Percentiles rank a stretch among this genome's conserved stretches.
These are phyloP conservation scores for Epistrophella euchroma DNA, from an alignment of 2,888 invertebrate genomes.

Conservation along the genomic window DNA sequence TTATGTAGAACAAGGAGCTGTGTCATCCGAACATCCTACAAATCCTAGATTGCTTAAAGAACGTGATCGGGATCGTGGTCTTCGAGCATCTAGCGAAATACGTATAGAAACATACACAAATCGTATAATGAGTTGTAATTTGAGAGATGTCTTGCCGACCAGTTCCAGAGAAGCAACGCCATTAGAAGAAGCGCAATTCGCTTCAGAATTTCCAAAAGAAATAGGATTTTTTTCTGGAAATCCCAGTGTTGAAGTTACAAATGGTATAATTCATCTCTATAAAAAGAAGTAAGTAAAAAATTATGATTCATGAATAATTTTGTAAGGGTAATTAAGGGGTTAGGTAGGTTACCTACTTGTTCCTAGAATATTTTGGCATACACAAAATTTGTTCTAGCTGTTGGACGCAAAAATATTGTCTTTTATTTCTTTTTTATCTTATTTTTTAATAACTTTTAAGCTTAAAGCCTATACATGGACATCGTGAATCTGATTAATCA, in stretches of 20 bases:
- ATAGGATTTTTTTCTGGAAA: constrained; percentile 97
- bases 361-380: too few species aligned
- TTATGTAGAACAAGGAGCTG: constrained; percentile 80
- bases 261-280: constrained; percentile 98
- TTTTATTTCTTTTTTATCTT: too few species aligned
- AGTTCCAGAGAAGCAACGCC: constrained; percentile 86
- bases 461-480: too few species aligned
- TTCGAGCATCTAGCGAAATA: constrained; percentile 89
- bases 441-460: too few species aligned
- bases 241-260: constrained; percentile 97
- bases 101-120: constrained; percentile 92
- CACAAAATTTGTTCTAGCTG: too few species aligned
- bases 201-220: constrained; percentile 84
- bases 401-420: too few species aligned
- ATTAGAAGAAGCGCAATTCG: constrained; percentile 80
- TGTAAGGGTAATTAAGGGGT: too few species aligned
- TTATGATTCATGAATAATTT: neutral
- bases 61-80: constrained; percentile 86
- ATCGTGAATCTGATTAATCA: too few species aligned
- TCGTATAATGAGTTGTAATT: constrained; percentile 77
- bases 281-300: constrained; percentile 93
- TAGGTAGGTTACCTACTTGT: too few species aligned
- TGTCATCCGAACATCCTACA: constrained; percentile 82
- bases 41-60: constrained; percentile 83
- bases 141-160: constrained; percentile 86